These are phyloP conservation scores for Dermolepida albohirtum DNA, from an alignment of 2,888 invertebrate species.

Conservation along the genomic window DNA sequence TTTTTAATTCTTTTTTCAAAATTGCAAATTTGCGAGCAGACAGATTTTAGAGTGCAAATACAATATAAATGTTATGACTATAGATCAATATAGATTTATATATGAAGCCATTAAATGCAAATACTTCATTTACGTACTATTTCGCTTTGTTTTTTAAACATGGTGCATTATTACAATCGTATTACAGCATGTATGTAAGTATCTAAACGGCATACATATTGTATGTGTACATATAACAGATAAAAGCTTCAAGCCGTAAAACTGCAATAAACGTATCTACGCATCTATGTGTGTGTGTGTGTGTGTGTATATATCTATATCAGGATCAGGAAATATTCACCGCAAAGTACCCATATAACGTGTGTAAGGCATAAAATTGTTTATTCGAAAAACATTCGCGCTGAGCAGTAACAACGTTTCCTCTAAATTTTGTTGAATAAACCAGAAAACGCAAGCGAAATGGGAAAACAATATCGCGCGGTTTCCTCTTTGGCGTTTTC, in stretches of 20 bases:
- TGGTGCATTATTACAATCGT: no score
- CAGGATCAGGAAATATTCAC: slow-evolving; percentile 5
- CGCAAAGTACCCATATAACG: slow-evolving; percentile 5
- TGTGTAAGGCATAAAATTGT: slow-evolving; percentile 18
- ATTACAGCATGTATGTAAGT: no score
- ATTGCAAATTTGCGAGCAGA: no score
- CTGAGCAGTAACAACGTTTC: neutral
- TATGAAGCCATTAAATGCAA: no score
- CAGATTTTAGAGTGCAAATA: no score
- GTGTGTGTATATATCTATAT: neutral
- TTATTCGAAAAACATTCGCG: slow-evolving; percentile 19
- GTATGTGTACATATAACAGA: neutral
- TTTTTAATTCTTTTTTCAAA: no score
- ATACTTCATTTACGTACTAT: no score
- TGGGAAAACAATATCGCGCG: neutral
- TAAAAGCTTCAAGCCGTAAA: no score
- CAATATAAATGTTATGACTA: no score
- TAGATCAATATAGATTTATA: no score
- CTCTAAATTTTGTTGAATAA: neutral
- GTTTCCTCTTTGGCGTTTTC: neutral
- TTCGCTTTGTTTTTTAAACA: no score
- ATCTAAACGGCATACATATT: neutral
- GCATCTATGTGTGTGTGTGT: neutral
- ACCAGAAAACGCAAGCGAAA: neutral
- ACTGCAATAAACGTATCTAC: neutral